Evolutionary conservation across 2,888 invertebrate species (phyloP), one percentile per base, ranked within the genome.

Genomic region (Cosmopolites sordidus): DNA sequence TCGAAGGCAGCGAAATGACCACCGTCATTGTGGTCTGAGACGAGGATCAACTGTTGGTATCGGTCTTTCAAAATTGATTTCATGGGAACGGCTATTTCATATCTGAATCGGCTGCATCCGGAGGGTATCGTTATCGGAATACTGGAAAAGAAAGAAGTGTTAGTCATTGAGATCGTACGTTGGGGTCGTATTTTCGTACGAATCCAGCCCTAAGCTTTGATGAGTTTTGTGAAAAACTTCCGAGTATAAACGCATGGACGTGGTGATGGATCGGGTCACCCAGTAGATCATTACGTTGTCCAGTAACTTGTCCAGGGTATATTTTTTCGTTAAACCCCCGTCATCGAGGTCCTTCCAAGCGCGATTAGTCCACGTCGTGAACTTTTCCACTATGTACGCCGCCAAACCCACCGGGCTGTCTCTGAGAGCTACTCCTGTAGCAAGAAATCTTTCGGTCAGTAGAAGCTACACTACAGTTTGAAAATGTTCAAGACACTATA

Each of bases 311-410:
- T n/a, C n/a, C n/a, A n/a, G n/a, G n/a, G n/a, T n/a, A n/a, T n/a
- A n/a, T n/a, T n/a, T n/a, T n/a, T n/a, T n/a, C n/a, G n/a, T n/a
- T n/a, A n/a, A n/a, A n/a, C n/a, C n/a, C n/a, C n/a, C n/a, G n/a
- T n/a, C 86, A 0, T 75, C 69, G 17, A 73, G 70, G 22, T 72
- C 64, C 42, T 71, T 73, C 68, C 77, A 77, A 0, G 73, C 68
- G 0, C 69, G 67, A 68, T 83, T 79, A 0, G 87, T 89, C 85
- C 88, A 86, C 0, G 83, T 81, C 9, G 85, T 83, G 75, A 92
- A 93, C 70, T 94, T 95, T 66, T 96, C 94, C 9, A 96, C 72
- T 47, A 95, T 87, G 66, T 94, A 96, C 0, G 89, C 89, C 0
- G 92, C 92, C 52, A 96, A 73, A n/a, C n/a, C n/a, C n/a, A n/a